Evolutionary conservation across 2,113 vertebrate genomes (phyloP), one percentile per base, ranked within the genome.

Genomic region (Puntigrus tetrazona): DNA sequence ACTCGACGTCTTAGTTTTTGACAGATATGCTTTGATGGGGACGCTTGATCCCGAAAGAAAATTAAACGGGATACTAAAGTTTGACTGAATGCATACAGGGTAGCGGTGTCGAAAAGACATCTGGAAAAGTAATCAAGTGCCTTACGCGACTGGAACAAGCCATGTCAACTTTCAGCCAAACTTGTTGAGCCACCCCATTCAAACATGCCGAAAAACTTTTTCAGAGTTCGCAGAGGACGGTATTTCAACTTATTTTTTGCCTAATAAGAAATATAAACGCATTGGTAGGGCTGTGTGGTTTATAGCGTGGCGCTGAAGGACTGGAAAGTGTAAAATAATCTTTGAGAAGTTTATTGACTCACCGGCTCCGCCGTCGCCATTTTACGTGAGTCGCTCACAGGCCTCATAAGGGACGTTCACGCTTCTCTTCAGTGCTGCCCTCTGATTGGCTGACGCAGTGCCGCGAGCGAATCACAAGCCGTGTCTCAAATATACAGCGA

Each of bases 311-410:
- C 0, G 52, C 4, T 43, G 5, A 88, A 72, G 18, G 18, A 7
- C 14, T 31, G 18, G 20, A 86, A 85, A 83, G 69, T 67, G n/a
- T 89, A 70, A 81, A 55, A 87, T 88, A 88, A 78, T 70, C 79
- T 90, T 74, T 70, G 5, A 59, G 52, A 89, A 72, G 82, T 59
- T 85, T 85, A 89, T 86, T 91, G 93, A 89, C 97, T 98, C 96
- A 98, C 97, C 97, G 97, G 96, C 94, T 97, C 97, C 95, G 95
- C 97, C 88, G 97, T 94, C 97, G 97, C 97, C 97, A n/a, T n/a
- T n/a, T 99, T 99, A 96, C 93, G 94, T 95, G 93, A 95, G 92
- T 94, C 94, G 89, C 93, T 87, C 87, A 86, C 91, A 87, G 86
- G 88, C 94, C 86, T 89, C 91, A 93, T 93, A 91, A n/a, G 93